Percentiles rank a stretch among this genome's conserved stretches.
Conservation (phyloP, 2,888 invertebrate species). For the Lycaena phlaeas region DNA sequence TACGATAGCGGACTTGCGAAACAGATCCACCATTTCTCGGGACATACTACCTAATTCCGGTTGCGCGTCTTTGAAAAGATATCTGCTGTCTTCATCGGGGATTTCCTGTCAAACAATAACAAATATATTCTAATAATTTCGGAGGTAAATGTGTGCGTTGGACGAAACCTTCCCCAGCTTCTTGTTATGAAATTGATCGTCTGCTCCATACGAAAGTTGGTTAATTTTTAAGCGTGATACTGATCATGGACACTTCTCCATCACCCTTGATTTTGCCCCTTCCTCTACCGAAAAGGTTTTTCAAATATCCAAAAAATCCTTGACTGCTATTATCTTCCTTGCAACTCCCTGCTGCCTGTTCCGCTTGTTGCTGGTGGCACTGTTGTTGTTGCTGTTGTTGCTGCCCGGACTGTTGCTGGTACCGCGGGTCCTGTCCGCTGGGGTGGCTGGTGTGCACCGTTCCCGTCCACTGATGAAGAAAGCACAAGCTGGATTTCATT, state of each 20-base stretch:
- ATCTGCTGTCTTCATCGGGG: slow-evolving; percentile 34
- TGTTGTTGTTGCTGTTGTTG: slow-evolving; percentile 16
- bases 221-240: slow-evolving; percentile 10
- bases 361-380: slow-evolving; percentile 12
- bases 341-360: slow-evolving; percentile 21
- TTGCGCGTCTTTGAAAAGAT: slow-evolving; percentile 16
- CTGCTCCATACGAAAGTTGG: background rate
- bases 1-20: slow-evolving; percentile 38
- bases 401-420: slow-evolving; percentile 16
- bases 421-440: no score
- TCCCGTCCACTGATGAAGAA: slow-evolving; percentile 60
- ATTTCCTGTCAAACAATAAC: slow-evolving; percentile 54
- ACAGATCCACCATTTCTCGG: slow-evolving; percentile 34
- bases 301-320: slow-evolving; percentile 39
- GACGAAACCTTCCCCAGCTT: slow-evolving; percentile 50
- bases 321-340: slow-evolving; percentile 28
- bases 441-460: slow-evolving; percentile 28
- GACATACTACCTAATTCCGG: no score
- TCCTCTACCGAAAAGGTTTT: slow-evolving; percentile 37
- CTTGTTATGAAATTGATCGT: slow-evolving; percentile 8
- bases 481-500: slow-evolving; percentile 67
- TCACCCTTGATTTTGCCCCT: slow-evolving; percentile 32
- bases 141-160: slow-evolving; percentile 41
- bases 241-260: slow-evolving; percentile 31
- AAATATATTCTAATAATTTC: slow-evolving; percentile 21